These are phyloP conservation scores for Acrocephalus arundinaceus DNA, from an alignment of 2,113 vertebrate genomes.

Conservation along the genomic window DNA sequence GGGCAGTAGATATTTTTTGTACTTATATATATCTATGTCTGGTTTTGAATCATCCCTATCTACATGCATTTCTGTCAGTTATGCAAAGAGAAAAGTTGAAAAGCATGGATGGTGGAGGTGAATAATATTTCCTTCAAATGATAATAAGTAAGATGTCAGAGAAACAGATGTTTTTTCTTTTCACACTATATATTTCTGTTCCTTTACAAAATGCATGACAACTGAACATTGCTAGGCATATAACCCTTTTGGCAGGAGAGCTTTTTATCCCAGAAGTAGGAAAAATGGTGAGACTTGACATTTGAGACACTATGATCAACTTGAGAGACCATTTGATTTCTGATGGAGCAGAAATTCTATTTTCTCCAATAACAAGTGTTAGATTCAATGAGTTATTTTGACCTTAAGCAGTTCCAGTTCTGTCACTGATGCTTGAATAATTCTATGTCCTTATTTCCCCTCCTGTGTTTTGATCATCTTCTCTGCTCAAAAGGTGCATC, in stretches of 20 bases:
- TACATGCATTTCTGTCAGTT: neutral
- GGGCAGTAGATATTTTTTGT: neutral
- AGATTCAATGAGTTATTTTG: neutral
- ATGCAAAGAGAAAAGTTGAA: neutral
- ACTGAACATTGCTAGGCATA: neutral
- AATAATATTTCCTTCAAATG: neutral
- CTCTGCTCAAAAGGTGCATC: neutral
- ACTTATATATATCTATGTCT: neutral
- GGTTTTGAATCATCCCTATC: neutral
- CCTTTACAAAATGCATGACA: neutral
- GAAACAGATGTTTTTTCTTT: neutral
- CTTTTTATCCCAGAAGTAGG: neutral
- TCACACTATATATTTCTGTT: neutral
- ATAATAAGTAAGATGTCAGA: neutral
- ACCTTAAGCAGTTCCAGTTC: slow-evolving; percentile 13
- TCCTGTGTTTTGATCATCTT: neutral
- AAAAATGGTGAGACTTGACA: neutral
- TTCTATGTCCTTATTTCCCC: neutral
- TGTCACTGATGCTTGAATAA: slow-evolving; percentile 7
- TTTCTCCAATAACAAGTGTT: slow-evolving; percentile 26
- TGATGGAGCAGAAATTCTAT: slow-evolving; percentile 38
- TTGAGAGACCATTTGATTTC: slow-evolving; percentile 30
- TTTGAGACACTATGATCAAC: slow-evolving; percentile 14
- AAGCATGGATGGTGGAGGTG: neutral
- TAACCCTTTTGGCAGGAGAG: neutral